Percentiles rank a stretch among this genome's conserved stretches.
Conservation (phyloP, 2,888 invertebrate species). For the Mythimna vitellina region DNA sequence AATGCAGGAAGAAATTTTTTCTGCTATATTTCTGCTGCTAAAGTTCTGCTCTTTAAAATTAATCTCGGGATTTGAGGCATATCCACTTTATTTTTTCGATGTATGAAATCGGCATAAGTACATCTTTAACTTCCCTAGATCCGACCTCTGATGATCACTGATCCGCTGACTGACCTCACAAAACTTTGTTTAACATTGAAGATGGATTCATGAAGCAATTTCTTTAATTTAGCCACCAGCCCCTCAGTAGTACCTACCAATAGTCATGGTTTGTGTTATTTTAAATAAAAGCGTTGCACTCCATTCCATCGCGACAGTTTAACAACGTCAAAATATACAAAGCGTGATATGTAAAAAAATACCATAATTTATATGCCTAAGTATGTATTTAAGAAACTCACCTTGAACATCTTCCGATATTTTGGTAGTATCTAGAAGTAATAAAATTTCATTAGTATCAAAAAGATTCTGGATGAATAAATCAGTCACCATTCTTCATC, state of each 20-base stretch:
- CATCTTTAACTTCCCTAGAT: too few species aligned
- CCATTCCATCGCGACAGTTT: slow-evolving; percentile 13
- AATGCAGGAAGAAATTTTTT: too few species aligned
- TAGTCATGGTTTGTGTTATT: not conserved
- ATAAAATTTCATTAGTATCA: slow-evolving; percentile 9
- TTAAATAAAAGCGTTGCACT: slow-evolving; percentile 16
- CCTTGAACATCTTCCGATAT: slow-evolving; percentile 41
- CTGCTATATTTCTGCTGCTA: too few species aligned
- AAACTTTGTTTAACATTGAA: not conserved
- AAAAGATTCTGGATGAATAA: not conserved
- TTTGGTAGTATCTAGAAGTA: slow-evolving; percentile 56
- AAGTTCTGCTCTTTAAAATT: too few species aligned
- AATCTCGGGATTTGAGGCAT: too few species aligned
- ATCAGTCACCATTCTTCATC: not conserved
- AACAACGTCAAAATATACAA: slow-evolving; percentile 46
- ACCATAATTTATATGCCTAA: not conserved
- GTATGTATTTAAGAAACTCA: slow-evolving; percentile 35
- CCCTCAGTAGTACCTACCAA: not conserved
- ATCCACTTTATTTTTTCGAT: too few species aligned
- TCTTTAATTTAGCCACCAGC: not conserved
- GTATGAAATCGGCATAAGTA: too few species aligned
- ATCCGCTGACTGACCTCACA: not conserved
- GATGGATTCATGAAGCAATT: not conserved
- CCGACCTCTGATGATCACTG: not conserved
- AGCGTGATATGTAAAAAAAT: slow-evolving; percentile 49